Conservation (phyloP, 2,797 vertebrate genomes). For the Sebastes nivosus region DNA sequence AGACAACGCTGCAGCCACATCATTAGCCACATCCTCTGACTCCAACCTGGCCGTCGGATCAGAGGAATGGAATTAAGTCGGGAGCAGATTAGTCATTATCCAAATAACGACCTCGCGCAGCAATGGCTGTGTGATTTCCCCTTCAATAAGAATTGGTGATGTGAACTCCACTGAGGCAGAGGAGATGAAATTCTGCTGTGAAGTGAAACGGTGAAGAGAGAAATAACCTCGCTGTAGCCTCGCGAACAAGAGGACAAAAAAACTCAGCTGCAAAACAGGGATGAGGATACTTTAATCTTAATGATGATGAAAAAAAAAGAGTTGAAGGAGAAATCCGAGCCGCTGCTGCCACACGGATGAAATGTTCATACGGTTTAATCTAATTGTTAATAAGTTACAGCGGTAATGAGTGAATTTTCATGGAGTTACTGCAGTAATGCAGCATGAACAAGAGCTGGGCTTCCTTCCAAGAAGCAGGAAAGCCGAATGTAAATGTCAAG, state of each 20-base stretch:
- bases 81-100: conserved; percentile 76
- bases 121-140: conserved; percentile 65
- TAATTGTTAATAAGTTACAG: conserved; percentile 42
- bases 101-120: conserved; percentile 68
- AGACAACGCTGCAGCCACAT: conserved; percentile 62
- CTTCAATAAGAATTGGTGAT: conserved; percentile 77
- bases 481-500: conserved; percentile 60
- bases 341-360: neutral
- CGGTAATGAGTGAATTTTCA: conserved; percentile 33
- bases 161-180: conserved; percentile 67
- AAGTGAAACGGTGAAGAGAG: conserved; percentile 56
- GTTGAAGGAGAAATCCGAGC: neutral
- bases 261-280: conserved; percentile 29
- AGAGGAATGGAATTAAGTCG: conserved; percentile 69
- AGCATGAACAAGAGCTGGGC: conserved; percentile 36
- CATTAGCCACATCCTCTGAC: conserved; percentile 72
- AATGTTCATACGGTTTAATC: conserved; percentile 27
- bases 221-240: conserved; percentile 45
- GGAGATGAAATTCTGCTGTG: conserved; percentile 67
- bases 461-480: conserved; percentile 35
- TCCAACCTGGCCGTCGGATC: conserved; percentile 67
- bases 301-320: conserved; percentile 13
- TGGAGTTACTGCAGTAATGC: conserved; percentile 40
- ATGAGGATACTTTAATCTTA: conserved; percentile 34
- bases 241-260: conserved; percentile 27